phyloP scores from a whole-genome alignment of 1,140 invertebrate genomes.

The Drosophila santomea region DNA sequence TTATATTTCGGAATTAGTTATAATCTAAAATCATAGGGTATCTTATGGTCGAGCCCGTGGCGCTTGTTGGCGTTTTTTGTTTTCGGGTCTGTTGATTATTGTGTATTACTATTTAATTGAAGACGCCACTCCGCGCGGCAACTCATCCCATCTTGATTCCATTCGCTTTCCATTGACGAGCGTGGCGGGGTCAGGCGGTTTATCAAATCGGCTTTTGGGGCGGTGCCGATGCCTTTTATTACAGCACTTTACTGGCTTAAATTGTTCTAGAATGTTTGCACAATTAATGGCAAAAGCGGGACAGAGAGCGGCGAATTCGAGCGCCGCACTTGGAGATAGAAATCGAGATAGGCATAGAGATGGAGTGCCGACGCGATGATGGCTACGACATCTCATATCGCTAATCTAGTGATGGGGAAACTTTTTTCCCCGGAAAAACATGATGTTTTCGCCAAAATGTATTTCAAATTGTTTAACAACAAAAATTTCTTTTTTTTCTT shows the following conservation, averaged over 20 bases:
- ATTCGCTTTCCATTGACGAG: background rate
- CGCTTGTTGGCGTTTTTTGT: background rate
- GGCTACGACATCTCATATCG: background rate
- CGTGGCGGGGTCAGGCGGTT: conserved; percentile 60
- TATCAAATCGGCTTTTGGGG: conserved; percentile 46
- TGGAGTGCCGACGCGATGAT: background rate
- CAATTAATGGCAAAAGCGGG: conserved; percentile 39
- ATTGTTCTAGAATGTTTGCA: conserved; percentile 54
- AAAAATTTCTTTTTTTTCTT: too few relatives aligned
- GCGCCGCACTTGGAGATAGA: background rate
- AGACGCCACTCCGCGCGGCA: conserved; percentile 37
- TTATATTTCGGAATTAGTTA: too few relatives aligned
- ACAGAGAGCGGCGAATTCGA: background rate
- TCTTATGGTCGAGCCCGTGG: background rate
- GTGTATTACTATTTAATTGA: conserved; percentile 80
- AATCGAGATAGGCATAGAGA: background rate
- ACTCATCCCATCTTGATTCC: conserved; percentile 13
- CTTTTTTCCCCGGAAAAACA: too few relatives aligned
- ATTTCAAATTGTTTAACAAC: too few relatives aligned
- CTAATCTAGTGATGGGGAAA: conserved; percentile 1
- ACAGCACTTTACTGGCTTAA: conserved; percentile 28
- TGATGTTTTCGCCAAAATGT: too few relatives aligned
- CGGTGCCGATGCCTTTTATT: conserved; percentile 15
- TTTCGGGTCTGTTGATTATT: conserved; percentile 58
- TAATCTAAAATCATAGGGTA: conserved; percentile 9